A percentile compares a stretch with the other conserved stretches of the same genome.
Conservation (phyloP, 2,113 vertebrate species). For the Gadus macrocephalus region DNA sequence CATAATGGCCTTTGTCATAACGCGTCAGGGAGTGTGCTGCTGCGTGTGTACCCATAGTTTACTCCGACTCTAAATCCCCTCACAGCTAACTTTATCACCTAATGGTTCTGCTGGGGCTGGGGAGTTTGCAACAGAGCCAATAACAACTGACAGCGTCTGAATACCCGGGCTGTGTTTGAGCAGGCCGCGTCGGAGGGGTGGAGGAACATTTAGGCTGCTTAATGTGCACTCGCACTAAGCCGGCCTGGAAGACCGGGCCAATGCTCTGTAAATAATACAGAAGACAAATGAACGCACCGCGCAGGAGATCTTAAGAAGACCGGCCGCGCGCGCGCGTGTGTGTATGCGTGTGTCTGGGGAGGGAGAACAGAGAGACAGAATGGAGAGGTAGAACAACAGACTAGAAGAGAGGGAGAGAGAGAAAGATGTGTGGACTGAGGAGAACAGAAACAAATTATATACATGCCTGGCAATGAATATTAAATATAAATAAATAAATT, state of each 20-base stretch:
- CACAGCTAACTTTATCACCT: conserved; percentile 13
- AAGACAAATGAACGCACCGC: conserved; percentile 1
- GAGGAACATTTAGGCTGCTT: conserved; percentile 35
- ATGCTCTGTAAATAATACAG: conserved; percentile 14
- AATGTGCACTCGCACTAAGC: conserved; percentile 48
- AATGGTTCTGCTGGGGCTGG: conserved; percentile 17
- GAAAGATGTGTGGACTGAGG: too few species aligned
- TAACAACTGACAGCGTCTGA: background rate
- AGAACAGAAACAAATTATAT: background rate
- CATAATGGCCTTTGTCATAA: background rate
- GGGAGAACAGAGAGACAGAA: too few species aligned
- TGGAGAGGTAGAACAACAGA: too few species aligned
- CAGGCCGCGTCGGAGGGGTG: conserved; percentile 14
- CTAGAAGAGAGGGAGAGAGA: too few species aligned
- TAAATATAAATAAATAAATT: too few species aligned
- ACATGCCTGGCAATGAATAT: conserved; percentile 35
- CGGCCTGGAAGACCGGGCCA: conserved; percentile 25
- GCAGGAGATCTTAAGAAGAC: too few species aligned
- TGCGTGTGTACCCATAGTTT: conserved; percentile 19
- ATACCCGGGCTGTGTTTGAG: conserved; percentile 38
- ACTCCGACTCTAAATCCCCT: conserved; percentile 33
- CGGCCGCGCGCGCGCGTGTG: too few species aligned
- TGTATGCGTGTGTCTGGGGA: too few species aligned
- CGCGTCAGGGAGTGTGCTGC: conserved; percentile 19
- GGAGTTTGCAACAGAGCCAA: background rate